Evolutionary conservation across 2,888 invertebrate genomes (phyloP).

Genomic region (Campopleginae sp.): DNA sequence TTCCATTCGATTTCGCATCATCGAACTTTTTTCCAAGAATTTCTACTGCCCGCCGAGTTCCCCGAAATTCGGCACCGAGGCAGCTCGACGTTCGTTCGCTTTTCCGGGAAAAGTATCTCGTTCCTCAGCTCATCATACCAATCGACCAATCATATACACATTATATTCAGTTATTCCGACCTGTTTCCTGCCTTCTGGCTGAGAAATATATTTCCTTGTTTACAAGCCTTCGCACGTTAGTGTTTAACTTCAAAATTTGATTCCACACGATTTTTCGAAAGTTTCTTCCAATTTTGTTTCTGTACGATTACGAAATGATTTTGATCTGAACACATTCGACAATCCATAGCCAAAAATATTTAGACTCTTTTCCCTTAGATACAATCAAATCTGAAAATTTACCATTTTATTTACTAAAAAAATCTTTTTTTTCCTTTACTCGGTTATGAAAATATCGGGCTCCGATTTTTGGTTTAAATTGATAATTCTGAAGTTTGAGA

Average conservation of each 20-base stretch:
- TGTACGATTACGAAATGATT: background rate
- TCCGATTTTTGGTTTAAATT: too few species aligned
- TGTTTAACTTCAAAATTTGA: background rate
- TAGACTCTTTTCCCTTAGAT: too few species aligned
- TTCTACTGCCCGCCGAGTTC: background rate
- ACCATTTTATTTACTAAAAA: too few species aligned
- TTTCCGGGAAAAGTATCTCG: background rate
- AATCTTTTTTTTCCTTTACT: too few species aligned
- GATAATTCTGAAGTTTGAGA: too few species aligned
- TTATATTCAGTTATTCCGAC: background rate
- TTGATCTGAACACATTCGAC: too few species aligned
- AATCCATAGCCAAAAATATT: too few species aligned
- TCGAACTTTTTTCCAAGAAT: background rate
- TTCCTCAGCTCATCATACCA: background rate
- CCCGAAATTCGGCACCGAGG: background rate
- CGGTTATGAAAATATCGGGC: too few species aligned
- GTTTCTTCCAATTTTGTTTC: background rate
- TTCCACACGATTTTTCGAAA: background rate
- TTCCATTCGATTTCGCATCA: background rate
- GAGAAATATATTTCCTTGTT: background rate
- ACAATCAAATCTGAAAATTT: too few species aligned
- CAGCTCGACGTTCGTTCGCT: background rate
- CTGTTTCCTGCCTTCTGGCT: background rate
- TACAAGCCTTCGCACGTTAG: background rate
- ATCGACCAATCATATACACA: background rate